A percentile compares a stretch with the other conserved stretches of the same genome.
phyloP scores from a whole-genome alignment of 1,140 invertebrate genomes.

The Ylistrum balloti region DNA sequence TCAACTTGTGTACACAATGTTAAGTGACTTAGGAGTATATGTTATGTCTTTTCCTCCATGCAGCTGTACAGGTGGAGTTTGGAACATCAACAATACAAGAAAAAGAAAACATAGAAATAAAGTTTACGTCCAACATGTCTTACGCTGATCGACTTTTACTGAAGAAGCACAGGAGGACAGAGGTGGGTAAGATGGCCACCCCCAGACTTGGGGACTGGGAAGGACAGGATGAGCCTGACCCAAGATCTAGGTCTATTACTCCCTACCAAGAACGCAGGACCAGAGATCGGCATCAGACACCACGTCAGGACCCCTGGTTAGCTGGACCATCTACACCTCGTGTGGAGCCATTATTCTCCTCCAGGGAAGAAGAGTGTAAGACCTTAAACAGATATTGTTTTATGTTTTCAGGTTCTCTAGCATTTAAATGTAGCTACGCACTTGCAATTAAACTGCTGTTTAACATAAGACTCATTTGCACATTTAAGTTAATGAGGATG shows the following conservation, averaged over 20 bases:
- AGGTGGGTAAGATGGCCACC: slow-evolving; percentile 69
- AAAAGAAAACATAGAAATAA: slow-evolving; percentile 69
- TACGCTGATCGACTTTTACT: slow-evolving; percentile 80
- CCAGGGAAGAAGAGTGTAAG: not conserved
- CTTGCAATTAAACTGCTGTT: too few relatives aligned
- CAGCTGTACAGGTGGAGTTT: slow-evolving; percentile 70
- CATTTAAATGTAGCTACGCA: too few relatives aligned
- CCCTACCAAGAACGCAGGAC: not conserved
- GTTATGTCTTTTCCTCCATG: not conserved
- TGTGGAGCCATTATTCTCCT: not conserved
- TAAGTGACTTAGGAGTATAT: too few relatives aligned
- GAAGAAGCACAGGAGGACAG: slow-evolving; percentile 79
- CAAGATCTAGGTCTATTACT: not conserved
- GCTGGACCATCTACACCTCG: not conserved
- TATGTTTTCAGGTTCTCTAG: not conserved
- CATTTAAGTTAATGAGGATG: too few relatives aligned
- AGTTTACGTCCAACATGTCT: slow-evolving; percentile 72
- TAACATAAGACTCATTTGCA: too few relatives aligned
- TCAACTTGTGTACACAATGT: too few relatives aligned
- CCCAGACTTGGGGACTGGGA: slow-evolving; percentile 58
- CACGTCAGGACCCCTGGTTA: not conserved
- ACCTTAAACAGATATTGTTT: not conserved
- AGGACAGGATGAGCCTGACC: not conserved
- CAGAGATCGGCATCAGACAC: not conserved
- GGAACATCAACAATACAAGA: slow-evolving; percentile 68